Conservation (phyloP, 2,797 vertebrate species). For the Rhadinocentrus ornatus region DNA sequence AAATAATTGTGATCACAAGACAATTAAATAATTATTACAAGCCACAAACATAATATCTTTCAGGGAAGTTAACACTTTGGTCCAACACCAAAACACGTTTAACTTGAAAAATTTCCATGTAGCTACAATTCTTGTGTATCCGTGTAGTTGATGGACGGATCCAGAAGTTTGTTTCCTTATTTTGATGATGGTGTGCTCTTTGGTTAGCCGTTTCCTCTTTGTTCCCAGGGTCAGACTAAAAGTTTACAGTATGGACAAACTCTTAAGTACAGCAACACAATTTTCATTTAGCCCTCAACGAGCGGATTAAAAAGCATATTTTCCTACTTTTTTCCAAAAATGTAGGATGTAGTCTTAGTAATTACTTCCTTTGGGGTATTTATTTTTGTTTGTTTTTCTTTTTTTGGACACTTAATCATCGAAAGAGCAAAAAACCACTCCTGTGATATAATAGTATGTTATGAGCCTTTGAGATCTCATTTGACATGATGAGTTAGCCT, state of each 20-base stretch:
- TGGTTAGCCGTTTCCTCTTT: not conserved
- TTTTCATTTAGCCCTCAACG: not conserved
- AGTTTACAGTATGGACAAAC: not conserved
- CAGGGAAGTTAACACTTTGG: no score
- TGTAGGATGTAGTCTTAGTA: not conserved
- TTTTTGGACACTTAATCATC: not conserved
- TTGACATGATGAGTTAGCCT: not conserved
- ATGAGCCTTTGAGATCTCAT: not conserved
- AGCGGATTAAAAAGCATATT: not conserved
- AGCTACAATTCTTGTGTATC: not conserved
- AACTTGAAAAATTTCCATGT: no score
- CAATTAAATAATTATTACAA: not conserved
- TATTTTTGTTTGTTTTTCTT: not conserved
- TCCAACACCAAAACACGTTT: no score
- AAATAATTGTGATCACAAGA: not conserved
- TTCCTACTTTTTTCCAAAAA: not conserved
- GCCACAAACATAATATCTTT: no score
- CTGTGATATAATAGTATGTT: not conserved
- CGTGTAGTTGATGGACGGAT: not conserved
- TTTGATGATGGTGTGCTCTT: slow-evolving; percentile 6
- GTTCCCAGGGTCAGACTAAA: not conserved
- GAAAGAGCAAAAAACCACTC: slow-evolving; percentile 4
- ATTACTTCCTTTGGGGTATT: not conserved
- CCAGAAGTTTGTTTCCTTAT: not conserved
- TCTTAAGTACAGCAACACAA: not conserved